A percentile compares a stretch with the other conserved stretches of the same genome.
These are phyloP conservation scores for Cryptus armator DNA, from an alignment of 2,888 invertebrate species.

Conservation along the genomic window DNA sequence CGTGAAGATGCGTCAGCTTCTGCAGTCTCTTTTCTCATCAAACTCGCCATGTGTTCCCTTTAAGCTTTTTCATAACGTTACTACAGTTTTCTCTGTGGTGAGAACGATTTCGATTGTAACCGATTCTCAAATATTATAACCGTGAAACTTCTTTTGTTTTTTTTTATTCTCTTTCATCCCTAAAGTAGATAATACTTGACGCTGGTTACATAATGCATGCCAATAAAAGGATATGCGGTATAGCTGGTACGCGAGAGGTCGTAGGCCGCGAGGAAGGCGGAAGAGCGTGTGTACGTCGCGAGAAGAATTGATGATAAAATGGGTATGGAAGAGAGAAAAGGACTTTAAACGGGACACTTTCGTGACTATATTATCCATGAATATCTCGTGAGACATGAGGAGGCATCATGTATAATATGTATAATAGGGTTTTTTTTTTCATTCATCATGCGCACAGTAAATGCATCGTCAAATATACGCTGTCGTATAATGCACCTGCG, in stretches of 20 bases:
- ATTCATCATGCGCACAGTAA: neutral
- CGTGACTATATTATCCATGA: conserved; percentile 64
- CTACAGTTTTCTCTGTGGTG: neutral
- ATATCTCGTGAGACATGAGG: conserved; percentile 49
- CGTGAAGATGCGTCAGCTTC: conserved; percentile 45
- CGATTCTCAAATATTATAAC: conserved; percentile 16
- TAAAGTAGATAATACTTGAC: conserved; percentile 13
- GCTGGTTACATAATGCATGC: conserved; percentile 38
- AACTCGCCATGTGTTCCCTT: neutral
- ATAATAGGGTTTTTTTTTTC: conserved; percentile 27
- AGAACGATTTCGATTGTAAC: conserved; percentile 17
- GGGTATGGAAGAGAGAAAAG: conserved; percentile 42
- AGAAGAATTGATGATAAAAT: conserved; percentile 41
- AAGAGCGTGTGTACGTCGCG: conserved; percentile 31
- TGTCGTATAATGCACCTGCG: conserved; percentile 33
- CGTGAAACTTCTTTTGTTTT: neutral
- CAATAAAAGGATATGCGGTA: conserved; percentile 41
- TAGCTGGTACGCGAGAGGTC: conserved; percentile 46
- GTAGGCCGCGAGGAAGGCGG: conserved; percentile 55
- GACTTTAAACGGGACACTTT: conserved; percentile 63
- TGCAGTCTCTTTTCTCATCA: conserved; percentile 3
- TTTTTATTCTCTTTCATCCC: neutral
- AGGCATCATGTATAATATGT: conserved; percentile 49
- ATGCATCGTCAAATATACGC: conserved; percentile 23
- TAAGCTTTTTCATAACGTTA: neutral